phyloP scores from a whole-genome alignment of 2,797 vertebrate genomes.

The Siniperca scherzeri region DNA sequence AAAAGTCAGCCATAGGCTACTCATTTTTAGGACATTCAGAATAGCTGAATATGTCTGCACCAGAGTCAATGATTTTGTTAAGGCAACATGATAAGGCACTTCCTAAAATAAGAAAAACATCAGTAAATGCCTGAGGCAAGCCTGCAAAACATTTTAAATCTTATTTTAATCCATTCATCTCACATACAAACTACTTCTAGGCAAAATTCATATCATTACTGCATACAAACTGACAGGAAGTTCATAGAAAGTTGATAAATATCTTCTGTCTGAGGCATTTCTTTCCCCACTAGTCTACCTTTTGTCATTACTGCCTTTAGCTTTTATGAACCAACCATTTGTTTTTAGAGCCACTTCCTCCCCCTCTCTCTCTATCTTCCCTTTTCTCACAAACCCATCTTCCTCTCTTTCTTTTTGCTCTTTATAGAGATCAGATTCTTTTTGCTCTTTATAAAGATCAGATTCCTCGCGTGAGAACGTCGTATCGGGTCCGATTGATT shows the following conservation, averaged over 20 bases:
- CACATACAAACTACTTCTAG: neutral
- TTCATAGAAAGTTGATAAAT: neutral
- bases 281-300: neutral
- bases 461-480: slow-evolving; percentile 63
- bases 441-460: slow-evolving; percentile 25
- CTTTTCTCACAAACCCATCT: neutral
- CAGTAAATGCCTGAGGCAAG: neutral
- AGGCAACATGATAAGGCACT: neutral
- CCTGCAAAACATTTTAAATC: neutral
- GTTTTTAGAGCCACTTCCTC: slow-evolving; percentile 44
- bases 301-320: neutral
- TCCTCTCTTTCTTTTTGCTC: slow-evolving; percentile 4
- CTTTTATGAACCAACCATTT: slow-evolving; percentile 21
- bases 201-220: neutral
- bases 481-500: slow-evolving; percentile 40
- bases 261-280: neutral
- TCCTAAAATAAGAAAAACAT: neutral
- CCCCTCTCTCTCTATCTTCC: slow-evolving; percentile 10
- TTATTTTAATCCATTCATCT: neutral
- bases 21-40: neutral
- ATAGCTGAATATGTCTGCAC: neutral
- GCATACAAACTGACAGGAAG: neutral
- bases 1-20: neutral
- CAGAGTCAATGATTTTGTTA: neutral
- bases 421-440: slow-evolving; percentile 21